Base-by-base conservation (phyloP, 2,797 vertebrate species). In the Momotus momota region DNA sequence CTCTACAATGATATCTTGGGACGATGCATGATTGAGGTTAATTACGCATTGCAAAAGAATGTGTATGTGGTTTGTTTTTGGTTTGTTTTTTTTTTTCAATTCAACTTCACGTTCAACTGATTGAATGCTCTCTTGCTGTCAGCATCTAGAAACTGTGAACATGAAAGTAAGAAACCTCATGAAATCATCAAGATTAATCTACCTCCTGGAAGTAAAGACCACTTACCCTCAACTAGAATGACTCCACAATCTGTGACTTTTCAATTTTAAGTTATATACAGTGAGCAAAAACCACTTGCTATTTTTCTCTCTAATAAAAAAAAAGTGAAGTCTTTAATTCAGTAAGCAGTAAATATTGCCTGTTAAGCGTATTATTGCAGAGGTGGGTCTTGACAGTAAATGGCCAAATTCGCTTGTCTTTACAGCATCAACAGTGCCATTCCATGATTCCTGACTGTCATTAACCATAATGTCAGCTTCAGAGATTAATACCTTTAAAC, bases 41-140 rank as follows among this genome's bases (percentile, higher is more conserved):
- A 86, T 85, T 81, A 74, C 64, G 25, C 31, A n/a, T 25, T 41
- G 45, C 43, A 88, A 83, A 84, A 74, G 71, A 35, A 6, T 3
- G 0, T 5, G 5, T 46, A 0, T 29, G 2, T 29, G 4, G 35
- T 35, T 35, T 35, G 35, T 35, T 35, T 35, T 35, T 35, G 35
- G n/a, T n/a, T n/a, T n/a, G n/a, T n/a, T n/a, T 23, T 20, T 10
- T 27, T 38, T 45, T 65, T 89, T 94, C 84, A 38, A 81, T 10
- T 91, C 18, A 46, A 27, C 8, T 80, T 86, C 20, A 48, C 13
- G 7, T 70, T 94, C 22, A 81, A 35, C 46, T 70, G 33, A 66
- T 33, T 75, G 40, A 92, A 89, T 62, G 26, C 29, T 74, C 48
- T 55, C 25, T 82, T 70, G 38, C 14, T 89, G 21, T 73, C 60